These are phyloP conservation scores for Gavia stellata DNA, from an alignment of 2,113 vertebrate species.

Conservation along the genomic window DNA sequence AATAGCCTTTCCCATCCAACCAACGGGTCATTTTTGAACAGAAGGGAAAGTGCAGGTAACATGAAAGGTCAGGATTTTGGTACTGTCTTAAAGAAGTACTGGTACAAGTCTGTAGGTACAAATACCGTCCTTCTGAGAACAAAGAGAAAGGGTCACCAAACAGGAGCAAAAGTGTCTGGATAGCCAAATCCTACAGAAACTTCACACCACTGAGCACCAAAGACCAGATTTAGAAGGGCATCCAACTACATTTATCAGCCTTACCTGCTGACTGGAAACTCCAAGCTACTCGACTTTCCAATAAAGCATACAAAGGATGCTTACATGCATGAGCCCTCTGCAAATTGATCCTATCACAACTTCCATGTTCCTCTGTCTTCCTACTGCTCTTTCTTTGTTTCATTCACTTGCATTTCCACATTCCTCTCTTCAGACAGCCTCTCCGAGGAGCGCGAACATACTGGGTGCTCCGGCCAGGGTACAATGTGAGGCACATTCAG, in stretches of 20 bases:
- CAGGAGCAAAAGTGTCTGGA: neutral
- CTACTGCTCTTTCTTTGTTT: neutral
- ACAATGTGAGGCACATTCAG: neutral
- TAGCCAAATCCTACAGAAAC: neutral
- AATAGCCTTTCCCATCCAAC: neutral
- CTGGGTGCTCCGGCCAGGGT: neutral
- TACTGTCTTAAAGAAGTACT: neutral
- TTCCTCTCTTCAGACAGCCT: neutral
- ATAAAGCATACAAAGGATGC: neutral
- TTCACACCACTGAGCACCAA: neutral
- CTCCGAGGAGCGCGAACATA: neutral
- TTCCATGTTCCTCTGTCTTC: neutral
- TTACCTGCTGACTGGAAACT: neutral
- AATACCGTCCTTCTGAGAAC: neutral
- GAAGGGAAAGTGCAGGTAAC: neutral
- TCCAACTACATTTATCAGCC: neutral
- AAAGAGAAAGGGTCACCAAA: neutral
- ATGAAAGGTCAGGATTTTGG: neutral
- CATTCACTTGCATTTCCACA: neutral
- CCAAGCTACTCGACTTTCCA: neutral
- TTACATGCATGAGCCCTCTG: rapidly evolving
- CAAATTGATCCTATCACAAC: neutral
- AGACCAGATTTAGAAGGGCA: neutral
- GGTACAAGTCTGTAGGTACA: neutral
- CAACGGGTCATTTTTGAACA: neutral